phyloP scores from a whole-genome alignment of 2,797 vertebrate genomes.

The Chloroceryle amazona region DNA sequence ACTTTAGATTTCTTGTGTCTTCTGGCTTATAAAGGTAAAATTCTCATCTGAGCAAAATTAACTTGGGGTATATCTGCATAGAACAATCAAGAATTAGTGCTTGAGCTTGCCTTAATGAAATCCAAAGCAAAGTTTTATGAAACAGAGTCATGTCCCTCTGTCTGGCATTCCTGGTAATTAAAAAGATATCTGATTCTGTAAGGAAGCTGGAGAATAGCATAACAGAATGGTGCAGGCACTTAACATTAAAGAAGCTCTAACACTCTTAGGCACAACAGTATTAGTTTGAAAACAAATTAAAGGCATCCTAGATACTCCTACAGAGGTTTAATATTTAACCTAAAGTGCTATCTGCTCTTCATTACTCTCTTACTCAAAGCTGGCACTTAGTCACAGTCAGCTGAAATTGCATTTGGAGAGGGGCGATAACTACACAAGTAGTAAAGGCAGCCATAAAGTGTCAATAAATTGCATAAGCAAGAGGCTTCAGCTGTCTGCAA shows the following conservation, averaged over 20 bases:
- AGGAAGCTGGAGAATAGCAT: constrained; percentile 42
- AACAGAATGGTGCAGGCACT: constrained; percentile 35
- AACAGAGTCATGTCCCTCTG: neutral
- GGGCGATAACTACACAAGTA: constrained; percentile 81
- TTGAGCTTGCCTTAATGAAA: constrained; percentile 38
- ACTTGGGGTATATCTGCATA: neutral
- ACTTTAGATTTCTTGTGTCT: neutral
- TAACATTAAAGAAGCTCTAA: constrained; percentile 59
- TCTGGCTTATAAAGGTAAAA: neutral
- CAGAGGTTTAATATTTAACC: constrained; percentile 70
- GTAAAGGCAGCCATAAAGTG: constrained; percentile 80
- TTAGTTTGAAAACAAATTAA: constrained; percentile 76
- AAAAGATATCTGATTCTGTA: constrained; percentile 46
- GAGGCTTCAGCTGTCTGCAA: constrained; percentile 74
- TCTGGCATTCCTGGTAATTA: constrained; percentile 62
- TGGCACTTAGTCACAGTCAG: constrained; percentile 80
- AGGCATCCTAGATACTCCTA: constrained; percentile 46
- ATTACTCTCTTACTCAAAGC: constrained; percentile 70
- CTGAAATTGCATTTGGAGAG: constrained; percentile 83
- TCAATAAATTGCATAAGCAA: constrained; percentile 83
- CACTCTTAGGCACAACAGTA: constrained; percentile 53
- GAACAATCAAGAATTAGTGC: constrained; percentile 9
- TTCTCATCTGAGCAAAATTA: constrained; percentile 18
- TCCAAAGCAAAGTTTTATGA: constrained; percentile 10
- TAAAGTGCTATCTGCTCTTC: constrained; percentile 63